phyloP scores from a whole-genome alignment of 2,113 vertebrate genomes.

The Ammodytes marinus region DNA sequence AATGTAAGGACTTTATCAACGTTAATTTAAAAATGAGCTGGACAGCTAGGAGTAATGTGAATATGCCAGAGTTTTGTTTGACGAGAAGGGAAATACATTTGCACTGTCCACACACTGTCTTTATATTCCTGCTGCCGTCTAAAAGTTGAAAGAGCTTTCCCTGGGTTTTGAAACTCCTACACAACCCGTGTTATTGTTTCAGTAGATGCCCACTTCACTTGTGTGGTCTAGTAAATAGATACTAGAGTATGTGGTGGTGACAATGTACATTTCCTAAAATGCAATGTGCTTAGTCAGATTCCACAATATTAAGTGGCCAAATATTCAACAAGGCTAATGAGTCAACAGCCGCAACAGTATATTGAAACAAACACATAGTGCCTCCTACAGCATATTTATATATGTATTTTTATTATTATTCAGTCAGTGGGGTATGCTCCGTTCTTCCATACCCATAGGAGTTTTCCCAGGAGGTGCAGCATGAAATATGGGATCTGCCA shows the following conservation, averaged over 20 bases:
- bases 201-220: not conserved
- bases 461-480: slow-evolving; percentile 7
- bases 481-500: not conserved
- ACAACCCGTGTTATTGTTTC: not conserved
- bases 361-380: not conserved
- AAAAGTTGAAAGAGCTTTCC: not conserved
- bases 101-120: not conserved
- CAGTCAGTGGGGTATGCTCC: not conserved
- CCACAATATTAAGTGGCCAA: not conserved
- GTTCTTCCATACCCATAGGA: not conserved
- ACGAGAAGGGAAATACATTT: not conserved
- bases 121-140: not conserved
- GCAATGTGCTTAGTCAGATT: not conserved
- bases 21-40: not conserved
- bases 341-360: not conserved
- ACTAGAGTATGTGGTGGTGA: not conserved
- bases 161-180: not conserved
- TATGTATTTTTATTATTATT: not conserved
- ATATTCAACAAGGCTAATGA: not conserved
- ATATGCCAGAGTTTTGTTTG: not conserved
- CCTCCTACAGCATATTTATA: not conserved
- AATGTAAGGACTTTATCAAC: not conserved
- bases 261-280: slow-evolving; percentile 9
- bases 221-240: not conserved
- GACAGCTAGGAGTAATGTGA: not conserved